These are phyloP conservation scores for Dolichotis patagonum DNA, from an alignment of 2,113 vertebrate species.

Conservation along the genomic window DNA sequence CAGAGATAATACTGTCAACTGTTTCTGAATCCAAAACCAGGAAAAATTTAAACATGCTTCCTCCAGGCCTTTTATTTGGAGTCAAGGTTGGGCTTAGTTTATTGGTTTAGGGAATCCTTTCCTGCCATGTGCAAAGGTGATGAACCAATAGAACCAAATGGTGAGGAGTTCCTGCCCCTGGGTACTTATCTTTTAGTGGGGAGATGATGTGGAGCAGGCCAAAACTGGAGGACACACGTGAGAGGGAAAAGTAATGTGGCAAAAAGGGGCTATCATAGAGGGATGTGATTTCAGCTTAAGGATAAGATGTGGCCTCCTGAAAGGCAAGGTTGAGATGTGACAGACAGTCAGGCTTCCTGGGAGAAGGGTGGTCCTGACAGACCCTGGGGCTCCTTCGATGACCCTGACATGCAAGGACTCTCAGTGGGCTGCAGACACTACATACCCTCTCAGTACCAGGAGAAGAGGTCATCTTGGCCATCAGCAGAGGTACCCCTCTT, in stretches of 20 bases:
- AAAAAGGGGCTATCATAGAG: background rate
- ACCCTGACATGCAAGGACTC: background rate
- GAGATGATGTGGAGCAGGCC: background rate
- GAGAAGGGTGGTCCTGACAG: background rate
- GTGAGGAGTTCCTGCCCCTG: background rate
- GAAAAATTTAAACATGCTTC: background rate
- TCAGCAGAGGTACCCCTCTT: background rate
- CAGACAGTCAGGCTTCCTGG: background rate
- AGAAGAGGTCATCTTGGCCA: background rate
- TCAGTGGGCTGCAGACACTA: background rate
- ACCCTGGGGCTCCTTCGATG: background rate
- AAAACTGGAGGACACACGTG: background rate
- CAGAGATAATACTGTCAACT: background rate
- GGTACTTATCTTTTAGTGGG: background rate
- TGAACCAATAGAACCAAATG: background rate
- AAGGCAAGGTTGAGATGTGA: background rate
- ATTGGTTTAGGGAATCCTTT: background rate
- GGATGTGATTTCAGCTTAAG: background rate
- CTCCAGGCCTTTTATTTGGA: slow-evolving; percentile 9
- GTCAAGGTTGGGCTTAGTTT: background rate
- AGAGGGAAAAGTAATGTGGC: background rate
- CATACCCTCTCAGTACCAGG: background rate
- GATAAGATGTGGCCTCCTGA: background rate
- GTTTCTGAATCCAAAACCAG: background rate
- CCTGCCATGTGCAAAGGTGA: background rate